phyloP scores from a whole-genome alignment of 2,113 vertebrate genomes.

The Junco hyemalis region DNA sequence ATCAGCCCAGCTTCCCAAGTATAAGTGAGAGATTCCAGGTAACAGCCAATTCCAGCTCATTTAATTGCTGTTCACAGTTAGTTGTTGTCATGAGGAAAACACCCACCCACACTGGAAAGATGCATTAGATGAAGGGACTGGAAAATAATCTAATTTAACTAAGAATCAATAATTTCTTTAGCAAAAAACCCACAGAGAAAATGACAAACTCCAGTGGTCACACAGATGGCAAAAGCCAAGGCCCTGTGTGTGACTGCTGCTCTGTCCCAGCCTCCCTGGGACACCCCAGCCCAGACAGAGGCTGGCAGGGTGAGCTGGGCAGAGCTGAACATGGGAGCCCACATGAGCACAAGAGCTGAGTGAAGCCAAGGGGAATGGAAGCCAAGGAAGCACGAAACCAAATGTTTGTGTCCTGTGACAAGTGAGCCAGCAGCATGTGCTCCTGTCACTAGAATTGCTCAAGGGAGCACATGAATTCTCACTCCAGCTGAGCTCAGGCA shows the following conservation, averaged over 20 bases:
- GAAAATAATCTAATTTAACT: not conserved
- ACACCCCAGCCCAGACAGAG: not conserved
- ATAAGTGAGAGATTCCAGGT: not conserved
- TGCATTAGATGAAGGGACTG: not conserved
- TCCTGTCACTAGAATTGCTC: not conserved
- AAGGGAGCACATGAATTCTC: not conserved
- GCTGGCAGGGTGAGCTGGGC: not conserved
- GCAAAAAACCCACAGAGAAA: accelerated
- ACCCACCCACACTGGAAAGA: not conserved
- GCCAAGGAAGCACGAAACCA: not conserved
- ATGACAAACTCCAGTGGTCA: not conserved
- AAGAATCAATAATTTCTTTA: not conserved
- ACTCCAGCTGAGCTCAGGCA: not conserved
- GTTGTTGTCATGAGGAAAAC: not conserved
- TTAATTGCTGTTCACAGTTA: not conserved
- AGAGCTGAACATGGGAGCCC: not conserved
- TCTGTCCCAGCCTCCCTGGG: not conserved
- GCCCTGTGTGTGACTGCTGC: not conserved
- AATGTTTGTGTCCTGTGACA: not conserved
- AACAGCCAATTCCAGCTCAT: not conserved
- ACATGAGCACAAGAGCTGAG: not conserved
- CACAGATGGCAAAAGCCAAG: not conserved
- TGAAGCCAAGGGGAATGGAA: not conserved
- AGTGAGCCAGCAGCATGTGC: not conserved
- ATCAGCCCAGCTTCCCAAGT: not conserved